phyloP scores from a whole-genome alignment of 2,888 invertebrate species.

The Pterostichus madidus region DNA sequence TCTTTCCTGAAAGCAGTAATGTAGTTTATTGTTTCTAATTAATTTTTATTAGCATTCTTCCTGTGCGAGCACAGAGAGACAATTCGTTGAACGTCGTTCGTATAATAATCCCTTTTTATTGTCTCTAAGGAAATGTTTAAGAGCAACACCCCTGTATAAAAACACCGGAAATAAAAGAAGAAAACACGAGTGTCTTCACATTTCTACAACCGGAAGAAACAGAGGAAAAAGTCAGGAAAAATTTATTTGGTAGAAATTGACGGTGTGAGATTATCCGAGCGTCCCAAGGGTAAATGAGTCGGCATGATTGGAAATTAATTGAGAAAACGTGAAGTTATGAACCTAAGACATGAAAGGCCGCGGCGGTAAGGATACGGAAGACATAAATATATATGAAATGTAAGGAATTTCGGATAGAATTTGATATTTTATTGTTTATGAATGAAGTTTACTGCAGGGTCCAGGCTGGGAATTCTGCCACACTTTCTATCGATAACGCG shows the following conservation, averaged over 20 bases:
- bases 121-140: conserved; percentile 31
- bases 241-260: conserved; percentile 36
- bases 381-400: conserved; percentile 24
- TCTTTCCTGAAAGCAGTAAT: too few relatives aligned
- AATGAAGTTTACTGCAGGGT: not conserved
- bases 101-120: not conserved
- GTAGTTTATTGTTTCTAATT: not conserved
- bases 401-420: conserved; percentile 1
- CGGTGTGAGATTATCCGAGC: conserved; percentile 28
- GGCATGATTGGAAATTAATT: conserved; percentile 48
- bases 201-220: conserved; percentile 10
- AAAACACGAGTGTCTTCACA: conserved; percentile 14
- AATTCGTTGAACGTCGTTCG: conserved; percentile 23
- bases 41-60: not conserved
- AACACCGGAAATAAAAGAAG: conserved; percentile 20
- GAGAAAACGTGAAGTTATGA: conserved; percentile 28
- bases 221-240: conserved; percentile 13
- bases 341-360: conserved; percentile 3
- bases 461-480: too few relatives aligned
- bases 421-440: conserved; percentile 6
- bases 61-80: not conserved
- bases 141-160: conserved; percentile 12
- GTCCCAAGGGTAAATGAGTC: conserved; percentile 37
- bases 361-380: not conserved
- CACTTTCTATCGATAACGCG: too few relatives aligned